phyloP scores from a whole-genome alignment of 2,113 vertebrate species.

The Chamaea fasciata region DNA sequence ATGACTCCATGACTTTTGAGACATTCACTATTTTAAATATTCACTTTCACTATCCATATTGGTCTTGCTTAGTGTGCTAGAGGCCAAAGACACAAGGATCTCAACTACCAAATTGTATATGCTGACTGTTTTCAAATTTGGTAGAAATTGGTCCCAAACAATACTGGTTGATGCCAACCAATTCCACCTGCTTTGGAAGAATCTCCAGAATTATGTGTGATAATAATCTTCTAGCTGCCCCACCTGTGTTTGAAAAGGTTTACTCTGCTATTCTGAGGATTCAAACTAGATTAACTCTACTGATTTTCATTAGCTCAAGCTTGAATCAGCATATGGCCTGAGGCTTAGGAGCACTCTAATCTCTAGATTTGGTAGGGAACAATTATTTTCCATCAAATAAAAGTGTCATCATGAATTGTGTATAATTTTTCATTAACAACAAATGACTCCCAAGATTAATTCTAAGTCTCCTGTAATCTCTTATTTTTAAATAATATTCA shows the following conservation, averaged over 20 bases:
- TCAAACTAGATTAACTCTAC: not conserved
- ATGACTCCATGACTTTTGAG: not conserved
- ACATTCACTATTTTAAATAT: not conserved
- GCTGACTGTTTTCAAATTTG: not conserved
- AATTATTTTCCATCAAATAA: not conserved
- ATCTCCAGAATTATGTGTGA: not conserved
- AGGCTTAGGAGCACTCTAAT: rapidly evolving
- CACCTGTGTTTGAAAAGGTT: not conserved
- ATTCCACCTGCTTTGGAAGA: not conserved
- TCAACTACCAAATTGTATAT: not conserved
- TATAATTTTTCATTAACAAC: not conserved
- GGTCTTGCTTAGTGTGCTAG: not conserved
- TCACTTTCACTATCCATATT: not conserved
- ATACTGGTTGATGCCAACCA: not conserved
- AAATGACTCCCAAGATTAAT: not conserved
- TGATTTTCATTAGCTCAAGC: not conserved
- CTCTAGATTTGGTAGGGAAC: not conserved
- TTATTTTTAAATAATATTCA: not conserved
- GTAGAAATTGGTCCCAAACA: not conserved
- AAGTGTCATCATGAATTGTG: not conserved
- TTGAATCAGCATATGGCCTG: not conserved
- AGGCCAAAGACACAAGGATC: not conserved
- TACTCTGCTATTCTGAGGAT: not conserved
- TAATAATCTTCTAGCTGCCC: not conserved
- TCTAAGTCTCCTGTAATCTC: not conserved